Evolutionary conservation across 2,113 vertebrate species (phyloP).

Genomic region (Vulpes lagopus): DNA sequence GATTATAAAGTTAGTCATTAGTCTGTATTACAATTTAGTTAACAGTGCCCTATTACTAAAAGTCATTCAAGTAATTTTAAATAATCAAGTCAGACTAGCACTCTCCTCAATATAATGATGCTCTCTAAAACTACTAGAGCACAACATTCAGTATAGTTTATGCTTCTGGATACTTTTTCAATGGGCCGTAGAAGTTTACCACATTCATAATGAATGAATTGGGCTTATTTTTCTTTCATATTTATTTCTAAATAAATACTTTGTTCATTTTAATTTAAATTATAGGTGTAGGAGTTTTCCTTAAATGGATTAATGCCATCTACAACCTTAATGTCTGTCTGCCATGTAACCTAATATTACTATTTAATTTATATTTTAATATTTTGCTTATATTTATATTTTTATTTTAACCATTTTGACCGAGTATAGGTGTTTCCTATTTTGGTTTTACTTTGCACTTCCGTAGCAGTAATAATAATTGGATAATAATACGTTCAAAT

Average conservation of each 20-base stretch:
- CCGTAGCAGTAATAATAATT: not conserved
- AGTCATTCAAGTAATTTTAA: constrained; percentile 27
- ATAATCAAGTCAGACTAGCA: not conserved
- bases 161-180: not conserved
- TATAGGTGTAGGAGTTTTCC: not conserved
- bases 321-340: not conserved
- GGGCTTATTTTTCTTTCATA: not conserved
- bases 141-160: not conserved
- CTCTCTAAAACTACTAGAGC: not conserved
- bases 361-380: not conserved
- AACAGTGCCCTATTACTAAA: not conserved
- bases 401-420: not conserved
- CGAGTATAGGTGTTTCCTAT: not conserved
- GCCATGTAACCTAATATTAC: not conserved
- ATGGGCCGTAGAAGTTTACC: not conserved
- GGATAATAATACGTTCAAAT: not conserved
- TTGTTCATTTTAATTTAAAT: not conserved
- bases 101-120: not conserved
- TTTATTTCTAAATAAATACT: not conserved
- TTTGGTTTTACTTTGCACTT: not conserved
- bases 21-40: not conserved
- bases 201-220: not conserved
- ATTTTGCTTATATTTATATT: not conserved
- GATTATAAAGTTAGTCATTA: not conserved
- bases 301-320: not conserved